phyloP scores from a whole-genome alignment of 2,113 vertebrate species.

The Coptodon bakossiorum region DNA sequence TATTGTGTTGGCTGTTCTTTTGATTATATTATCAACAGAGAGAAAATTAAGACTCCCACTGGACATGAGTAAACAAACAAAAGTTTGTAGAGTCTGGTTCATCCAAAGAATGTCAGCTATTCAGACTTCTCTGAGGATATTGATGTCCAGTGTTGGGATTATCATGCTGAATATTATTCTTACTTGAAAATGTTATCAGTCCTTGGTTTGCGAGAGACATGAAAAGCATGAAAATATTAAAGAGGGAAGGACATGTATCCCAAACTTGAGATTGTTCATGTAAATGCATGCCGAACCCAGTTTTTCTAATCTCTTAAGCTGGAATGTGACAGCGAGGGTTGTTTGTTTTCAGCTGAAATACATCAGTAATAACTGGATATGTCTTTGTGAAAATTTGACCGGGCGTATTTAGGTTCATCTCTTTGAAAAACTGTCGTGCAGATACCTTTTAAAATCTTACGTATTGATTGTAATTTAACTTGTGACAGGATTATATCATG shows the following conservation, averaged over 20 bases:
- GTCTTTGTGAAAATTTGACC: not conserved
- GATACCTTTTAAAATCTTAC: not conserved
- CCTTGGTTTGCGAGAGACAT: not conserved
- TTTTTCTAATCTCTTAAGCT: not conserved
- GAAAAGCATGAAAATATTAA: not conserved
- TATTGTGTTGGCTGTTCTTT: constrained; percentile 50
- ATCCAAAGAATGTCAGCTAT: constrained; percentile 49
- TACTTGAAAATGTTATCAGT: not conserved
- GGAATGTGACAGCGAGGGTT: not conserved
- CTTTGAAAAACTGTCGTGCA: not conserved
- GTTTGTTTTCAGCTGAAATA: not conserved
- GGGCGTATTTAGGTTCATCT: rapidly evolving
- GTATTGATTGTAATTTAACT: not conserved
- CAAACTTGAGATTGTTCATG: not conserved
- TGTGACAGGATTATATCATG: not conserved
- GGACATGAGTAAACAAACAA: constrained; percentile 39
- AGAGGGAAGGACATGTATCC: not conserved
- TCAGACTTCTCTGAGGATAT: constrained; percentile 41
- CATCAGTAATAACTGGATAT: not conserved
- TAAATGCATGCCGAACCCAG: rapidly evolving
- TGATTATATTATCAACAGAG: constrained; percentile 50
- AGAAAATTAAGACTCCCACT: constrained; percentile 40
- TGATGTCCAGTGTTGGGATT: constrained; percentile 31
- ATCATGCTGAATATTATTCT: constrained; percentile 5
- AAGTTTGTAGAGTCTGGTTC: constrained; percentile 29